These are phyloP conservation scores for Spongia lamella DNA, from an alignment of 37 sponge, comb jelly and placozoan species.

Conservation along the genomic window DNA sequence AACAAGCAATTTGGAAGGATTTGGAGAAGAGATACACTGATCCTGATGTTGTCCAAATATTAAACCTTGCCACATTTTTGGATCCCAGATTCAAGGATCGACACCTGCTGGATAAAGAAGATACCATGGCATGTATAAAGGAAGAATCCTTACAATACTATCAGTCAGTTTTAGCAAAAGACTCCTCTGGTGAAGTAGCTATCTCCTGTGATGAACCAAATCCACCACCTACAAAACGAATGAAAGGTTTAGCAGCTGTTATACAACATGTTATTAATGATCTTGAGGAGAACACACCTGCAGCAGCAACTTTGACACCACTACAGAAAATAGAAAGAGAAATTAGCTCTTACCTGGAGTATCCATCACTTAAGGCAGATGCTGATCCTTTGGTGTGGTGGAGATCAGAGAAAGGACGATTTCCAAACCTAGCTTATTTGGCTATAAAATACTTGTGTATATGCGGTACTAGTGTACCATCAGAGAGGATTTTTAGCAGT, in stretches of 20 bases:
- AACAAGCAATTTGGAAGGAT: constrained; percentile 18
- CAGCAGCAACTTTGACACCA: constrained; percentile 4
- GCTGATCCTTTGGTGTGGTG: constrained; percentile 9
- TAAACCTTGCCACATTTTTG: constrained; percentile 11
- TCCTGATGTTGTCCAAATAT: too few relatives aligned
- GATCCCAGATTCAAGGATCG: constrained; percentile 44
- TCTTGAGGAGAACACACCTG: constrained; percentile 21
- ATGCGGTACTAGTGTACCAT: constrained; percentile 1
- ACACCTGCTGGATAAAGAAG: constrained; percentile 33
- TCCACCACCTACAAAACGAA: constrained; percentile 13
- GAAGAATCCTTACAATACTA: constrained; percentile 10
- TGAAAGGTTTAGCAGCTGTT: constrained; percentile 45
- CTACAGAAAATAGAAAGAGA: not conserved
- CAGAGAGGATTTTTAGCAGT: too few relatives aligned
- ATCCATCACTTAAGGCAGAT: constrained; percentile 1
- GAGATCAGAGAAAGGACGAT: constrained; percentile 15
- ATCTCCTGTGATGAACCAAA: too few relatives aligned
- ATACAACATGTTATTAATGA: constrained; percentile 13
- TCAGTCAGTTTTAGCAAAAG: constrained; percentile 3
- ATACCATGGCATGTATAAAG: constrained; percentile 11
- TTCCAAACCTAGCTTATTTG: constrained; percentile 13
- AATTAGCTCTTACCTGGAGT: constrained; percentile 22
- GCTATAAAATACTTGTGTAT: constrained; percentile 18
- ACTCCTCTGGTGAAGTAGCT: too few relatives aligned
- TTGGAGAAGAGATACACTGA: constrained; percentile 16